Conservation (phyloP, 2,888 invertebrate genomes). For the Acleris laterana region DNA sequence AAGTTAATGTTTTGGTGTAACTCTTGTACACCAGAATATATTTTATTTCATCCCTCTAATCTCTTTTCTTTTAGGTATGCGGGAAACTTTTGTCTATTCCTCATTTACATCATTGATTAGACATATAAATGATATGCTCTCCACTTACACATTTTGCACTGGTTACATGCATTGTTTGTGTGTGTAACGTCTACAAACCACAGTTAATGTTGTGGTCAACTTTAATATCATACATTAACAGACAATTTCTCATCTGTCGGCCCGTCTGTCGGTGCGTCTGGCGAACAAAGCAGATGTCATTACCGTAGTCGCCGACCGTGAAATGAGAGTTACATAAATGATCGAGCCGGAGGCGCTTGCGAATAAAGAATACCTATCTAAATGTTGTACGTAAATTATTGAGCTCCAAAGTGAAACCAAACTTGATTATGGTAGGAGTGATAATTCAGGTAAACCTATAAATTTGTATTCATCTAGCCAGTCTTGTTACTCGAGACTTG, state of each 20-base stretch:
- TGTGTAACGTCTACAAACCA: background rate
- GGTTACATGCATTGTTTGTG: no score
- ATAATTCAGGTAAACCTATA: no score
- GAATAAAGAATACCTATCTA: constrained; percentile 4
- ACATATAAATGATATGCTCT: background rate
- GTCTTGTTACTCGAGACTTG: no score
- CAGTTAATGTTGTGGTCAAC: constrained; percentile 13
- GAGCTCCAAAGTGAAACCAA: no score
- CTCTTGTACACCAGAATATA: no score
- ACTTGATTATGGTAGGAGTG: no score
- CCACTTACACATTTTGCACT: constrained; percentile 1
- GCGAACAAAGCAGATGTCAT: constrained; percentile 34
- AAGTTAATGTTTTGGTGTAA: no score
- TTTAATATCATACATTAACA: constrained; percentile 26
- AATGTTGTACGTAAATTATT: background rate
- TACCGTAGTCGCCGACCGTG: constrained; percentile 28
- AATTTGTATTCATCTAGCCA: no score
- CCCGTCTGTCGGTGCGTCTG: constrained; percentile 36
- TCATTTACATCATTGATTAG: no score
- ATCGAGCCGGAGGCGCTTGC: constrained; percentile 5
- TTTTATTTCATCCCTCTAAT: no score
- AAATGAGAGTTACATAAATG: constrained; percentile 29
- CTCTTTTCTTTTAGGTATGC: no score
- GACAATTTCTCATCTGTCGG: constrained; percentile 21
- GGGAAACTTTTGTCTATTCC: no score